A percentile compares a stretch with the other conserved stretches of the same genome.
These are phyloP conservation scores for Sycophila texana DNA, from an alignment of 2,888 invertebrate species.

Conservation along the genomic window DNA sequence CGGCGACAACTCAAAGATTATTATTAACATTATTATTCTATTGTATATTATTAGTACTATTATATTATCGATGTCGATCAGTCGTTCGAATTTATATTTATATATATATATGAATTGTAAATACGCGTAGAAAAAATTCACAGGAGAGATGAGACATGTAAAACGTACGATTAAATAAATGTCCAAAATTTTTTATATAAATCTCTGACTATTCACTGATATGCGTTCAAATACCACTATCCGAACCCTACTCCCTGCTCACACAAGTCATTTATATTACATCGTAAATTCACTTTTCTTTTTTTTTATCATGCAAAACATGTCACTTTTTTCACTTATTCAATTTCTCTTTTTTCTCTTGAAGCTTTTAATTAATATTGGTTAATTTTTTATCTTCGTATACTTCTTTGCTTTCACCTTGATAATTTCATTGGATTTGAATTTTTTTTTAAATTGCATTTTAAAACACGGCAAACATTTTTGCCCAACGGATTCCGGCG, in stretches of 20 bases:
- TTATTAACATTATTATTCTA: constrained; percentile 41
- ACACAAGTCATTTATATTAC: not conserved
- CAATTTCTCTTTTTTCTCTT: no score
- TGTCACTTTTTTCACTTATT: no score
- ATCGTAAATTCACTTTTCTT: no score
- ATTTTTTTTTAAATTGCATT: no score
- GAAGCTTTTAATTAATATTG: no score
- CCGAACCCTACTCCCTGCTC: not conserved
- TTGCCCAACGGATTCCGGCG: no score
- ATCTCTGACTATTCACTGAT: constrained; percentile 2
- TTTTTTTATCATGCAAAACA: no score
- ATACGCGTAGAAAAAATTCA: constrained; percentile 27
- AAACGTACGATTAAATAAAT: constrained; percentile 43
- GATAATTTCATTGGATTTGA: no score
- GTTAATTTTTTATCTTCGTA: no score
- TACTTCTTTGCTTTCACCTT: no score
- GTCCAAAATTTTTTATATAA: constrained; percentile 45
- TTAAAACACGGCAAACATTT: no score
- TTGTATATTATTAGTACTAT: constrained; percentile 48
- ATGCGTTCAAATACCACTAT: not conserved
- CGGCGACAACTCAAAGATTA: constrained; percentile 32
- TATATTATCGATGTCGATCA: constrained; percentile 42
- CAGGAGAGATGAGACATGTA: constrained; percentile 53
- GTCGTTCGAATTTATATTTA: constrained; percentile 7
- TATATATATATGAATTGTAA: constrained; percentile 22